phyloP scores from a whole-genome alignment of 2,113 vertebrate genomes.

The Monopterus albus region DNA sequence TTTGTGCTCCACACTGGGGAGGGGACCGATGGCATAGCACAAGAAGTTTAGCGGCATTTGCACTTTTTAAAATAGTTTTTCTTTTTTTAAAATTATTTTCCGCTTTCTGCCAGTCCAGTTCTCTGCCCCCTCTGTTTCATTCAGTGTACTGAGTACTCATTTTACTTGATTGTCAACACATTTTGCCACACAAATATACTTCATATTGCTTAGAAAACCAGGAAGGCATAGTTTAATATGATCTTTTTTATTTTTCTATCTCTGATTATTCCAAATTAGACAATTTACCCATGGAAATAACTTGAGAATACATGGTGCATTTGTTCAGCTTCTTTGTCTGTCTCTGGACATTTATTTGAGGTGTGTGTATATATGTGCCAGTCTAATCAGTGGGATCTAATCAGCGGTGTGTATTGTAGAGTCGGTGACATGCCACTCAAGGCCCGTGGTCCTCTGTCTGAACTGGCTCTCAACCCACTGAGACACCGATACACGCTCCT shows the following conservation, averaged over 20 bases:
- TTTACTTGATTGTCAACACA: conserved; percentile 28
- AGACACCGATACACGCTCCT: conserved; percentile 75
- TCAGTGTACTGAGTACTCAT: conserved; percentile 15
- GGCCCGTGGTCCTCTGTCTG: conserved; percentile 68
- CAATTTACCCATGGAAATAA: not conserved
- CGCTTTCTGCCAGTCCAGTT: conserved; percentile 1
- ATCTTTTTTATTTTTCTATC: not conserved
- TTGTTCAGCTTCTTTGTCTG: conserved; percentile 2
- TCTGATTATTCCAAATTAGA: not conserved
- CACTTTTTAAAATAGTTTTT: conserved; percentile 80
- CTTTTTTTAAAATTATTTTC: conserved; percentile 35
- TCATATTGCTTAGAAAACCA: conserved; percentile 13
- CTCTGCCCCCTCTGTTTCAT: conserved; percentile 29
- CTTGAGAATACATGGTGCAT: not conserved
- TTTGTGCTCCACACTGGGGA: conserved; percentile 64
- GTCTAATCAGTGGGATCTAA: conserved; percentile 74
- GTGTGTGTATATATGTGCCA: conserved; percentile 27
- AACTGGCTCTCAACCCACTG: conserved; percentile 71
- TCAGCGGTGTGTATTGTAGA: conserved; percentile 68
- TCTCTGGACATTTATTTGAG: conserved; percentile 3
- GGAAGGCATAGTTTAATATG: not conserved
- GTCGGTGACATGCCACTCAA: conserved; percentile 73
- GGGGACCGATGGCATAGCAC: conserved; percentile 53
- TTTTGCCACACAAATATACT: conserved; percentile 2
- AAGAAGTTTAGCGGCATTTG: conserved; percentile 78